Evolutionary conservation across 2,888 invertebrate genomes (phyloP), one percentile per base, ranked within the genome.

Genomic region (Eumacrocentrus americanus): DNA sequence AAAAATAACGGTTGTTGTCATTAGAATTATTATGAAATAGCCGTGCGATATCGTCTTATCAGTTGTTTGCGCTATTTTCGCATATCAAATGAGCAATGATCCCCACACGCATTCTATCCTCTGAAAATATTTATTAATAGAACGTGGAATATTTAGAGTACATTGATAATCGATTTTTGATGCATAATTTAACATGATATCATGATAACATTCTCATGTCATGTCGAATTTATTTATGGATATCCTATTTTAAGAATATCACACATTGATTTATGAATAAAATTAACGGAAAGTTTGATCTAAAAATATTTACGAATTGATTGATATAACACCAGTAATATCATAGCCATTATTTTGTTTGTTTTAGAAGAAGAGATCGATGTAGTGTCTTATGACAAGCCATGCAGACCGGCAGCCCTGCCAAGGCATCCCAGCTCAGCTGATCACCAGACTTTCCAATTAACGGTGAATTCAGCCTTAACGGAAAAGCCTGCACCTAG

Each of bases 311-410:
- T 47, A 25, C n/a, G 6, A 23, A 47, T 2, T 20, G 16, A 44
- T 16, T n/a, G n/a, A n/a, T n/a, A n/a, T n/a, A n/a, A n/a, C n/a
- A n/a, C n/a, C n/a, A n/a, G 12, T 18, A 18, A 18, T 35, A 23
- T 5, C 14, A 14, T 12, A n/a, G 18, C 18, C 18, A 16, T 29
- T 18, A 9, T 29, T 47, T 56, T 22, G 12, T 58, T 47, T 85
- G 83, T 88, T 87, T 64, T 86, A 89, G 91, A 90, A 79, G 75
- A 75, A 58, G 92, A 92, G 85, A 92, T 92, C 75, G 93, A 93
- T 78, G 93, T 92, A 55, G 92, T 91, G 54, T 89, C 90, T 0
- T 82, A 89, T 66, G 88, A 87, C 64, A 87, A 87, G 34, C 72
- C 70, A 1, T 66, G 63, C 61, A 67, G 69, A 60, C 68, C 72